Conservation (phyloP, 2,888 invertebrate species). For the Ophion slaviceki region DNA sequence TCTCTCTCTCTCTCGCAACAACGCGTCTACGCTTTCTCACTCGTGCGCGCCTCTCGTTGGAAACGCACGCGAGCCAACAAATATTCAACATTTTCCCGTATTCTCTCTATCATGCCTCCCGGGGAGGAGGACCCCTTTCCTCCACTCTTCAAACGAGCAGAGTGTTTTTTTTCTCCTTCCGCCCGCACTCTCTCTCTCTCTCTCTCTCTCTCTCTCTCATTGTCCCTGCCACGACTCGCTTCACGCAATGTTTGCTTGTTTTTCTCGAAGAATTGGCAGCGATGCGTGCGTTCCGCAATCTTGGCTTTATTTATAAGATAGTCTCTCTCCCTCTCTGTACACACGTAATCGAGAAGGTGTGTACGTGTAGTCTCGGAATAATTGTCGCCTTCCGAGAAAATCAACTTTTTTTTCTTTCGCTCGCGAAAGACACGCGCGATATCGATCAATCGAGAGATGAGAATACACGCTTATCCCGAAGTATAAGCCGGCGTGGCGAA, state of each 20-base stretch:
- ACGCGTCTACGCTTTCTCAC: slow-evolving; percentile 31
- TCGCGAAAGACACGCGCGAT: not conserved
- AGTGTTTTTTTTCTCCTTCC: not conserved
- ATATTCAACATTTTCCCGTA: not conserved
- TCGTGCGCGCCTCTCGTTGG: not conserved
- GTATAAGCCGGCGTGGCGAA: not conserved
- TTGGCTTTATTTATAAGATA: slow-evolving; percentile 43
- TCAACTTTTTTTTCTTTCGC: not conserved
- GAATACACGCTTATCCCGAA: slow-evolving; percentile 45
- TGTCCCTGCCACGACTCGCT: slow-evolving; percentile 9
- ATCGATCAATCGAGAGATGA: not conserved
- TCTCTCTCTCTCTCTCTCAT: slow-evolving; percentile 1
- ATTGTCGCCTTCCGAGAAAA: slow-evolving; percentile 42
- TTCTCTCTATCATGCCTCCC: too few species aligned
- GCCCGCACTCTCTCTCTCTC: not conserved
- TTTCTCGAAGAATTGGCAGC: slow-evolving; percentile 45
- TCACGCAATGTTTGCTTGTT: slow-evolving; percentile 26
- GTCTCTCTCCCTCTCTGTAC: not conserved
- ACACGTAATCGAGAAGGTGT: slow-evolving; percentile 29
- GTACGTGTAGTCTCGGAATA: slow-evolving; percentile 38
- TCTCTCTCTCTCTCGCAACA: too few species aligned
- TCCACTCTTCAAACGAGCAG: too few species aligned
- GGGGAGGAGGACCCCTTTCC: too few species aligned
- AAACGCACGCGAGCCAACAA: not conserved
- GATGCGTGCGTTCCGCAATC: slow-evolving; percentile 47